A percentile compares a stretch with the other conserved stretches of the same genome.
phyloP scores from a whole-genome alignment of 64 coral and sea anemone species.

The Cladopsammia gracilis region DNA sequence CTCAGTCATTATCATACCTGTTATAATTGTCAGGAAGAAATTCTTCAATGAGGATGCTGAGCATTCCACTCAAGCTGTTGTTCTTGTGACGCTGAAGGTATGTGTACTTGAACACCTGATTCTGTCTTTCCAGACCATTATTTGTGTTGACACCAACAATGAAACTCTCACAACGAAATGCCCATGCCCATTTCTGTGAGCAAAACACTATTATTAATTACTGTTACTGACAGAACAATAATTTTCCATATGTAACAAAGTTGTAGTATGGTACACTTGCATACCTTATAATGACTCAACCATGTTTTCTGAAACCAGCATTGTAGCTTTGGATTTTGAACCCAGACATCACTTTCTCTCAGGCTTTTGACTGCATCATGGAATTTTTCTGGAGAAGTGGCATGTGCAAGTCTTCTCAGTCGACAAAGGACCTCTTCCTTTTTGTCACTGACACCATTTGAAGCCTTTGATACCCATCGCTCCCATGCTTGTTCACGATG shows the following conservation, averaged over 20 bases:
- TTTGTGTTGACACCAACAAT: conserved; percentile 55
- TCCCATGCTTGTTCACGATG: conserved; percentile 42
- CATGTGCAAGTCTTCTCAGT: neutral
- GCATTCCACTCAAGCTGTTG: conserved; percentile 71
- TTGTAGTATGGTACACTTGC: too few relatives aligned
- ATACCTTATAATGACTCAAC: neutral
- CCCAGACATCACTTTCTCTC: conserved; percentile 51
- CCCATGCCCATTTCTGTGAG: conserved; percentile 39
- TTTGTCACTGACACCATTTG: conserved; percentile 8
- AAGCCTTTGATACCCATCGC: conserved; percentile 1
- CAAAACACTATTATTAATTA: too few relatives aligned
- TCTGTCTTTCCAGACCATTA: conserved; percentile 67
- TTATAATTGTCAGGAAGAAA: conserved; percentile 72
- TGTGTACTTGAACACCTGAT: conserved; percentile 50
- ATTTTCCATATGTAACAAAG: too few relatives aligned
- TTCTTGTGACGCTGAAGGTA: conserved; percentile 63
- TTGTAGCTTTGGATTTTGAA: conserved; percentile 52
- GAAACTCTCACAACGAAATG: conserved; percentile 58
- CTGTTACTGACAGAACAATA: too few relatives aligned
- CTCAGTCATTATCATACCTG: conserved; percentile 18
- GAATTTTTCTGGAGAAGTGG: neutral
- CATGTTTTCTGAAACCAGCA: conserved; percentile 66
- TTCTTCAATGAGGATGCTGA: conserved; percentile 49
- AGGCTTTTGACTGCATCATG: neutral
- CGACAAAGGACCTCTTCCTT: conserved; percentile 3